These are phyloP conservation scores for Cyanoramphus novaezelandiae DNA, from an alignment of 2,113 vertebrate genomes.

Conservation along the genomic window DNA sequence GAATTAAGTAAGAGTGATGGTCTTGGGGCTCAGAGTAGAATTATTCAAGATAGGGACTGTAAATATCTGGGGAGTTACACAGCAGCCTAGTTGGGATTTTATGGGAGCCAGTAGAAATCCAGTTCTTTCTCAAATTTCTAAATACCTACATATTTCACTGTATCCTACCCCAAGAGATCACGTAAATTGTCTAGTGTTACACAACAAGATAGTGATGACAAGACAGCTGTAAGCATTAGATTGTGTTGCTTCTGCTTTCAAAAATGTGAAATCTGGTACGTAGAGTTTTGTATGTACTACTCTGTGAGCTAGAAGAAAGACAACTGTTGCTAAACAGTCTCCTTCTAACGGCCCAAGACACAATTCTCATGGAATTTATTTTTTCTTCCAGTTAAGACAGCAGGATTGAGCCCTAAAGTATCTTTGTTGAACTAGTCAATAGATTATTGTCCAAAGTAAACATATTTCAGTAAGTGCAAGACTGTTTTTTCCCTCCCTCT, in stretches of 20 bases:
- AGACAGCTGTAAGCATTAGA: background rate
- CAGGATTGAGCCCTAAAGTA: background rate
- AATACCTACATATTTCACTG: background rate
- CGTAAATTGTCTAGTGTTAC: background rate
- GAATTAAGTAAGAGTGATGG: background rate
- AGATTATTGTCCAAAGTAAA: constrained; percentile 67
- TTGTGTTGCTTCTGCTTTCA: background rate
- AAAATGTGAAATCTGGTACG: background rate
- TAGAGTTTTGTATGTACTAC: background rate
- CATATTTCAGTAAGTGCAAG: constrained; percentile 62
- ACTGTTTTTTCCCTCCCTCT: constrained; percentile 8
- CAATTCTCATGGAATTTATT: background rate
- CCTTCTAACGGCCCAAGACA: background rate
- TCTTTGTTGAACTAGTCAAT: constrained; percentile 53
- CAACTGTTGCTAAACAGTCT: background rate
- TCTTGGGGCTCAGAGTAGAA: background rate
- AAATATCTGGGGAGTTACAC: background rate
- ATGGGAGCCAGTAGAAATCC: background rate
- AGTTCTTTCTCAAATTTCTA: background rate
- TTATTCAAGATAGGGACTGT: background rate
- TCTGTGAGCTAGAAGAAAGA: background rate
- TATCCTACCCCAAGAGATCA: background rate
- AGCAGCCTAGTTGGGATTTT: background rate
- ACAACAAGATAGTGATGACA: background rate
- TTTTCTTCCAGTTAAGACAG: constrained; percentile 1